These are phyloP conservation scores for Eueides isabella DNA, from an alignment of 1,140 invertebrate genomes.

Conservation along the genomic window DNA sequence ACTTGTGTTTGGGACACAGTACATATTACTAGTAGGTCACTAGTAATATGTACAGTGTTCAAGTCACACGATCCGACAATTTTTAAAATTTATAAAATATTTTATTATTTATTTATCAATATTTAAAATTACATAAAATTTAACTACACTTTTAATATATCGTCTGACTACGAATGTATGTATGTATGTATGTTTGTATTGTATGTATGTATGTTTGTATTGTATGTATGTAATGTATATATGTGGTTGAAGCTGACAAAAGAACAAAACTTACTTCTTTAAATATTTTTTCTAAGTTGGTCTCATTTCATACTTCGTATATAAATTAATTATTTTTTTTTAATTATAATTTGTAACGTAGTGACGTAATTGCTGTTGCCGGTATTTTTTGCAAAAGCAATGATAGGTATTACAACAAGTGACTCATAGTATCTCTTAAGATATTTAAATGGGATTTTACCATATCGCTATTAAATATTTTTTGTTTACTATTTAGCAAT, in stretches of 20 bases:
- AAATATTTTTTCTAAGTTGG: background rate
- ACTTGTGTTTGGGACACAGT: background rate
- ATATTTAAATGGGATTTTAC: background rate
- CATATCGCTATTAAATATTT: background rate
- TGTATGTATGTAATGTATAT: too few relatives aligned
- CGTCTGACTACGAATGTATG: too few relatives aligned
- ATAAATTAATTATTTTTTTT: background rate
- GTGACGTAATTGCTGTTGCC: background rate
- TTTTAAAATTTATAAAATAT: background rate
- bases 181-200: too few relatives aligned
- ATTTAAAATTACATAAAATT: background rate
- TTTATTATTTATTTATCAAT: background rate
- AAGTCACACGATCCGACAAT: too few relatives aligned
- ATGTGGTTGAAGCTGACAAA: background rate
- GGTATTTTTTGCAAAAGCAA: background rate
- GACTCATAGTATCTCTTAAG: background rate
- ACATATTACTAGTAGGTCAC: background rate
- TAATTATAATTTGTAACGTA: background rate
- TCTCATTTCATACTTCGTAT: background rate
- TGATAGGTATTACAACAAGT: background rate
- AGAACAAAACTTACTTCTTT: background rate
- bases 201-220: too few relatives aligned
- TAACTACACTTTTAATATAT: background rate
- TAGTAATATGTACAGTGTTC: background rate
- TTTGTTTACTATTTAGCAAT: background rate